Evolutionary conservation across 2,888 invertebrate genomes (phyloP), one percentile per base, ranked within the genome.

Genomic region (Eupithecia insigniata): DNA sequence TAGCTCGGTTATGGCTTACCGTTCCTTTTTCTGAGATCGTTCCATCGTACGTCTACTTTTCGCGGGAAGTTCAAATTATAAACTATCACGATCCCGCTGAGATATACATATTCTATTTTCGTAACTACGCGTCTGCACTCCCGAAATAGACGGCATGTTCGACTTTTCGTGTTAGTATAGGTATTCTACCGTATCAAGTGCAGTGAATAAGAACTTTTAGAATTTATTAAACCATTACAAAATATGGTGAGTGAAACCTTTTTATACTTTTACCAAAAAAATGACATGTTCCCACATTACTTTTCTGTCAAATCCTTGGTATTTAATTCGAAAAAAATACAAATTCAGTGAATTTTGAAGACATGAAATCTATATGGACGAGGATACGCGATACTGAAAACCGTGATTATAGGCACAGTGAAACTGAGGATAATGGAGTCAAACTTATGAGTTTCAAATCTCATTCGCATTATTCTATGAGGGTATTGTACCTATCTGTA

Each of bases 91-190:
- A 85, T 83, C 80, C 83, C 81, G 80, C 81, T 74, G 68, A 72
- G 76, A 76, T 74, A 83, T 80, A 76, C 73, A 83, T 80, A 70
- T 84, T 91, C 92, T 92, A 92, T 92, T 92, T 91, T 85, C 89
- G 87, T 76, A 85, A 77, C 85, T 76, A 77, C 84, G 87, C 90
- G 89, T 89, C 84, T 86, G 88, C 86, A 84, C 81, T 89, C 91
- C 90, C 85, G 87, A 92, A 92, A 92, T 92, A 92, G 92, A 90
- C 79, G 76, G 82, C 76, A 60, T 32, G 83, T 84, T 82, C 84
- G 85, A 88, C 85, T 87, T 87, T 88, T 85, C 82, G 18, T 32
- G 28, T 32, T 32, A 32, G 32, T 32, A 3, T 30, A 84, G 81
- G 81, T 83, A 83, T 85, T 80, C 84, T 84, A 81, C 83, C 79